Percentiles rank a stretch among this genome's conserved stretches.
phyloP scores from a whole-genome alignment of 2,888 invertebrate species.

The Ophion costatus region DNA sequence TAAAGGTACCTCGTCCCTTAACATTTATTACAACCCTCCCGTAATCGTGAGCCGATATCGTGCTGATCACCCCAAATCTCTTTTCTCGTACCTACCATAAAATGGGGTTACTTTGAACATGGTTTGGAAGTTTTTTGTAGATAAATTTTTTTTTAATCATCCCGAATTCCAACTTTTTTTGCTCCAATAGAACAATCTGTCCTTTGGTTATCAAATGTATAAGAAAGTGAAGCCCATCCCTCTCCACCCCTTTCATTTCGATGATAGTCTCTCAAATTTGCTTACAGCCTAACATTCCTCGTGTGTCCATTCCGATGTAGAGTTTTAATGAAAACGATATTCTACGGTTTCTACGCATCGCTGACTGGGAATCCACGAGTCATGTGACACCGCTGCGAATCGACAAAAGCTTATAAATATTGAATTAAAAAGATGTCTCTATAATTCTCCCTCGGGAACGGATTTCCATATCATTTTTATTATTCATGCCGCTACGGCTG shows the following conservation, averaged over 20 bases:
- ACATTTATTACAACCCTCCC: no score
- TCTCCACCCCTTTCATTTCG: neutral
- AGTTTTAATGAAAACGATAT: constrained; percentile 32
- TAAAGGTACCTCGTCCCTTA: no score
- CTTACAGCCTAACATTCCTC: neutral
- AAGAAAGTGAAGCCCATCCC: no score
- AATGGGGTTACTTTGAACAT: no score
- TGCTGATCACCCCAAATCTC: no score
- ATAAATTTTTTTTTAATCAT: no score
- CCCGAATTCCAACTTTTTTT: no score
- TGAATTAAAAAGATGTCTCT: constrained; percentile 57
- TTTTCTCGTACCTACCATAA: no score
- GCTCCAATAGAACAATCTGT: no score
- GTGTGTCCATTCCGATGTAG: neutral
- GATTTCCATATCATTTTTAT: constrained; percentile 48
- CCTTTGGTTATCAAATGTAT: no score
- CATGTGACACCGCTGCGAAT: constrained; percentile 29
- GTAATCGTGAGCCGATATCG: no score
- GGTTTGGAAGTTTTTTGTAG: no score
- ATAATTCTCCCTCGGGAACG: constrained; percentile 43
- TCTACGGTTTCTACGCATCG: constrained; percentile 21
- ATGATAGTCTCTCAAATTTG: constrained; percentile 25
- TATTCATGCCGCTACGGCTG: constrained; percentile 19
- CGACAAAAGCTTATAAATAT: constrained; percentile 66
- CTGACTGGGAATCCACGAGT: constrained; percentile 50